Evolutionary conservation across 1,140 invertebrate species (phyloP).

Genomic region (Drosophila arizonae): DNA sequence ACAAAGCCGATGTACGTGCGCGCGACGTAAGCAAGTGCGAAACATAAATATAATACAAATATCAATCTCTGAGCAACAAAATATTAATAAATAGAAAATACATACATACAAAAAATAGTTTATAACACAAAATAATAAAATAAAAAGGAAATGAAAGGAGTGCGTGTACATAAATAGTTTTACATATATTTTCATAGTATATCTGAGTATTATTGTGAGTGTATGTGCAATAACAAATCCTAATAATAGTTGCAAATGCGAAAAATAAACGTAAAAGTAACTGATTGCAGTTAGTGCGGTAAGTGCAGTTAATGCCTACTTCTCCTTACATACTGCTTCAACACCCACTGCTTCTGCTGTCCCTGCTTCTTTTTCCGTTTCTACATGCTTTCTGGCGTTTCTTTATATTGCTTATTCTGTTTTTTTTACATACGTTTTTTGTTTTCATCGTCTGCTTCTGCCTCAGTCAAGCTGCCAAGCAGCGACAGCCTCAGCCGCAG

Average conservation of each 20-base stretch:
- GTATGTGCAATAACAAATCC: conserved; percentile 41
- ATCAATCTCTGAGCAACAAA: conserved; percentile 27
- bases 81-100: conserved; percentile 18
- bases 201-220: conserved; percentile 12
- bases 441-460: conserved; percentile 78
- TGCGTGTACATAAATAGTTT: conserved; percentile 8
- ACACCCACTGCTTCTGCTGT: neutral
- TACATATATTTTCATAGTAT: neutral
- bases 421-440: conserved; percentile 72
- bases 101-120: conserved; percentile 41
- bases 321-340: neutral
- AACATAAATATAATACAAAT: conserved; percentile 29
- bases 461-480: conserved; percentile 1
- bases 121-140: conserved; percentile 19
- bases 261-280: conserved; percentile 14
- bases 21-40: conserved; percentile 46
- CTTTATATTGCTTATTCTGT: conserved; percentile 43
- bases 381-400: conserved; percentile 13
- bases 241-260: conserved; percentile 22
- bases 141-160: conserved; percentile 9
- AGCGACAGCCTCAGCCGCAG: neutral
- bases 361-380: conserved; percentile 11
- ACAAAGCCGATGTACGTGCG: conserved; percentile 40
- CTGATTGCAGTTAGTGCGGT: conserved; percentile 30
- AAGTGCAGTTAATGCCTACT: conserved; percentile 26